These are phyloP conservation scores for Dasypus novemcinctus DNA, from an alignment of 2,113 vertebrate species.

Conservation along the genomic window DNA sequence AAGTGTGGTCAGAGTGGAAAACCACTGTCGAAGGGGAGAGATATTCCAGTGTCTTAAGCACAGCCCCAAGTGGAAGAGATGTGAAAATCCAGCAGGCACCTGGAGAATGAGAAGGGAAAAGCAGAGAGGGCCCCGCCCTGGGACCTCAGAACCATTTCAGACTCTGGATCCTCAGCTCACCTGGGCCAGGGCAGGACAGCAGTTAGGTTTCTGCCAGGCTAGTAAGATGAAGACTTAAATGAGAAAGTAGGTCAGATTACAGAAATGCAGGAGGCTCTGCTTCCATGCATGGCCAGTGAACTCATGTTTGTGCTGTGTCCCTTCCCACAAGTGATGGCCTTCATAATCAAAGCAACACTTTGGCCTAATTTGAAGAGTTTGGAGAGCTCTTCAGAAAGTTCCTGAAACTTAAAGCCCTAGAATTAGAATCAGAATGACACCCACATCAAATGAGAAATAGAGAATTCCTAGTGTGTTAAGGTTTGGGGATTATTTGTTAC, in stretches of 20 bases:
- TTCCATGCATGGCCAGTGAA: rapidly evolving
- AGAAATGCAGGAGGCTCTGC: not conserved
- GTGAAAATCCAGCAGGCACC: not conserved
- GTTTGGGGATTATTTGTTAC: not conserved
- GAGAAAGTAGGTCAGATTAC: not conserved
- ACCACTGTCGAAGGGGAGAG: not conserved
- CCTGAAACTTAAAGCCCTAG: no score
- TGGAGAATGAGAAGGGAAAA: not conserved
- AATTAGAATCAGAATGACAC: rapidly evolving
- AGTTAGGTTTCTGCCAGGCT: not conserved
- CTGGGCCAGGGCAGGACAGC: not conserved
- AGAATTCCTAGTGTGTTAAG: not conserved
- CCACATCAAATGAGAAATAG: not conserved
- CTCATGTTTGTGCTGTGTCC: not conserved
- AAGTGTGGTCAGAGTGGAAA: not conserved
- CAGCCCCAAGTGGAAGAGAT: no score
- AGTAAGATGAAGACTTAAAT: not conserved
- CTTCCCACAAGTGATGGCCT: not conserved
- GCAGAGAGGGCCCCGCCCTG: rapidly evolving
- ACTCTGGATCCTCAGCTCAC: not conserved
- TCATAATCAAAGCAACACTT: not conserved
- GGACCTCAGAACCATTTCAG: not conserved
- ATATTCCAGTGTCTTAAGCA: no score
- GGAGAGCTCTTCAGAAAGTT: not conserved
- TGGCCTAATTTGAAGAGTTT: no score